Conservation (phyloP, 2,888 invertebrate genomes). For the Neria commutata region DNA sequence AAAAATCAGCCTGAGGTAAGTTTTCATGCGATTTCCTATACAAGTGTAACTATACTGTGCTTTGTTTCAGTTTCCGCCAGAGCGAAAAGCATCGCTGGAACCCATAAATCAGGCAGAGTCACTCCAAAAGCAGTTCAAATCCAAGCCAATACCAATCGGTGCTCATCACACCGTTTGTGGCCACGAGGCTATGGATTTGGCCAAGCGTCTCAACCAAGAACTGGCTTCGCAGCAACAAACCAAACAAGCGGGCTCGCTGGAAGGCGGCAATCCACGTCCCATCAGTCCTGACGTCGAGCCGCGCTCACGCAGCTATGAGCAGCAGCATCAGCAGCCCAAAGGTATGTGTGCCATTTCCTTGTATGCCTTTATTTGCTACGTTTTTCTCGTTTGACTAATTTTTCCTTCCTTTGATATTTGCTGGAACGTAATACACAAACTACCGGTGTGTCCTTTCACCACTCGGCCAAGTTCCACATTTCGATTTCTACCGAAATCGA, state of each 20-base stretch:
- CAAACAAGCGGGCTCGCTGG: constrained; percentile 44
- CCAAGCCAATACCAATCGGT: constrained; percentile 77
- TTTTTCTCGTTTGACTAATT: too few species aligned
- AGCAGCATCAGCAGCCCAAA: constrained; percentile 62
- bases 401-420: too few species aligned
- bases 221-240: constrained; percentile 62
- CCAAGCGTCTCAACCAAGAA: constrained; percentile 73
- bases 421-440: too few species aligned
- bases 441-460: too few species aligned
- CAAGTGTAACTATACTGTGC: neutral
- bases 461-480: too few species aligned
- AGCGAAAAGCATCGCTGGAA: constrained; percentile 41
- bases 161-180: constrained; percentile 77
- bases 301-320: constrained; percentile 72
- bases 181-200: constrained; percentile 78
- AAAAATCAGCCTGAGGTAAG: constrained; percentile 42
- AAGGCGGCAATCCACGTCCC: constrained; percentile 53
- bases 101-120: constrained; percentile 13
- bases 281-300: constrained; percentile 67
- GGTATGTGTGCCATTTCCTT: constrained; percentile 37
- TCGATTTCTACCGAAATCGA: too few species aligned
- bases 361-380: neutral
- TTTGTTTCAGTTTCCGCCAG: constrained; percentile 17
- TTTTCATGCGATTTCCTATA: neutral
- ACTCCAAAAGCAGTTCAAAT: constrained; percentile 64